These are phyloP conservation scores for Lepisosteus oculatus DNA, from an alignment of 2,113 vertebrate species.

Conservation along the genomic window DNA sequence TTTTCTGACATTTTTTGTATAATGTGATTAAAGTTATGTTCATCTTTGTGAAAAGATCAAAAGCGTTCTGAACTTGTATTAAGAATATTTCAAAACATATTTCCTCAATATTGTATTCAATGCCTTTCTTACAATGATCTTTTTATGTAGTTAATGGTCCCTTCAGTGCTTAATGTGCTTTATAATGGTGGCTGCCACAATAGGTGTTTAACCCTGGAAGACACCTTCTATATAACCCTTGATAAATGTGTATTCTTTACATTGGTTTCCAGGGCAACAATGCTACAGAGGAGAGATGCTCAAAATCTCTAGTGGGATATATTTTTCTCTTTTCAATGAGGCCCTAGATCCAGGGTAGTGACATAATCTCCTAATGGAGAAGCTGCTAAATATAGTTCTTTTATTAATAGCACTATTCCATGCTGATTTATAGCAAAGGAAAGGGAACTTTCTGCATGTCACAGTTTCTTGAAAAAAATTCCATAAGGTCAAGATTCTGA, in stretches of 20 bases:
- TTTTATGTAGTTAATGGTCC: neutral
- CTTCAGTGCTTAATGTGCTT: neutral
- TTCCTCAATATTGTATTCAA: too few species aligned
- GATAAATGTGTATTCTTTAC: conserved; percentile 4
- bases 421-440: neutral
- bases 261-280: conserved; percentile 13
- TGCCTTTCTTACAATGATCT: neutral
- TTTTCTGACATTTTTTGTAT: too few species aligned
- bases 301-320: neutral
- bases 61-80: too few species aligned
- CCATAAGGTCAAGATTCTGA: neutral
- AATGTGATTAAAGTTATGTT: too few species aligned
- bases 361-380: conserved; percentile 8
- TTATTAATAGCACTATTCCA: neutral
- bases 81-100: too few species aligned
- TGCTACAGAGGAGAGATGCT: neutral
- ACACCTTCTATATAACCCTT: neutral
- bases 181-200: neutral
- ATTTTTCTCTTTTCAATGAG: conserved; percentile 4
- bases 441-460: neutral
- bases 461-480: neutral
- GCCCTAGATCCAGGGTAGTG: conserved; percentile 1
- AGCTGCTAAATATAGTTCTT: neutral
- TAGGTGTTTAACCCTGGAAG: neutral
- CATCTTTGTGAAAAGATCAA: too few species aligned